Evolutionary conservation across 2,888 invertebrate genomes (phyloP).

Genomic region (Malacosoma neustria): DNA sequence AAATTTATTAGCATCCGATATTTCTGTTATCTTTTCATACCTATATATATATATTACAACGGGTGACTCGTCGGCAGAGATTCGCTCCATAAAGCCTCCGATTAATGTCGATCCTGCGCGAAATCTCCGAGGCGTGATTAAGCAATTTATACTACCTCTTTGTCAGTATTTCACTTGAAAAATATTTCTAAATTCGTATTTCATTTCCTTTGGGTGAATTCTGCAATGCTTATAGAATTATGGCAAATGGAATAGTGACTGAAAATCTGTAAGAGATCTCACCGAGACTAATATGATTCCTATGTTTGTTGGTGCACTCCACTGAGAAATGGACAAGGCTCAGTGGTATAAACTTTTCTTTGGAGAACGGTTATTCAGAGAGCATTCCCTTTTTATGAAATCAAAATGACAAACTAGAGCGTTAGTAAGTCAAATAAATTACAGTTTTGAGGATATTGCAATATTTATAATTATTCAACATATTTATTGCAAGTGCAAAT

Average conservation of each 20-base stretch:
- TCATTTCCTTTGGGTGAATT: slow-evolving; percentile 10
- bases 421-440: no score
- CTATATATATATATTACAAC: neutral
- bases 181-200: slow-evolving; percentile 17
- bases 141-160: slow-evolving; percentile 53
- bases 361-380: no score
- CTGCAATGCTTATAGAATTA: slow-evolving; percentile 5
- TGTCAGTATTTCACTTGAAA: slow-evolving; percentile 34
- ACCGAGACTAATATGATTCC: neutral
- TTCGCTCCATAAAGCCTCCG: slow-evolving; percentile 61
- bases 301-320: slow-evolving; percentile 2
- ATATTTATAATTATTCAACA: no score
- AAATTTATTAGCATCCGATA: neutral
- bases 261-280: no score
- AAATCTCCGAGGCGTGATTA: slow-evolving; percentile 50
- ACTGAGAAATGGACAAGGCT: no score
- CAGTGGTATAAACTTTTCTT: no score
- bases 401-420: no score
- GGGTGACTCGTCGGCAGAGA: slow-evolving; percentile 44
- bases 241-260: no score
- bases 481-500: no score
- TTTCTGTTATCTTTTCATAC: neutral
- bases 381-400: no score
- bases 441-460: no score
- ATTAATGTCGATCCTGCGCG: slow-evolving; percentile 54